These are phyloP conservation scores for Psylliodes chrysocephalus DNA, from an alignment of 2,888 invertebrate species.

Conservation along the genomic window DNA sequence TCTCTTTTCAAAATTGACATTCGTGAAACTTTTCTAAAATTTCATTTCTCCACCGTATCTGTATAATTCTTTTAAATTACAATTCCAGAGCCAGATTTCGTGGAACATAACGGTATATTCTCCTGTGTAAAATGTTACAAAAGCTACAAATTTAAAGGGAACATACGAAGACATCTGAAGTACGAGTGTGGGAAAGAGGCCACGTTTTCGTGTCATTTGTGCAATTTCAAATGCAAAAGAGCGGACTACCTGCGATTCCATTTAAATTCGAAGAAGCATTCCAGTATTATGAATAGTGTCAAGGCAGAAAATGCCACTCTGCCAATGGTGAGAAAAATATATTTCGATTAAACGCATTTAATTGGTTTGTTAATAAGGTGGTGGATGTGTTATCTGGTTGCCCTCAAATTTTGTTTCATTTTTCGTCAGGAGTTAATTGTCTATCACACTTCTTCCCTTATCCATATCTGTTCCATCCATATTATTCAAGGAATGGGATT, in stretches of 20 bases:
- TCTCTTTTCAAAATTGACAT: not conserved
- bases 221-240: slow-evolving; percentile 73
- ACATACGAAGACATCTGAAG: slow-evolving; percentile 69
- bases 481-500: too few species aligned
- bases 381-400: not conserved
- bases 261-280: slow-evolving; percentile 52
- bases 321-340: slow-evolving; percentile 4
- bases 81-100: slow-evolving; percentile 43
- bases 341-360: not conserved
- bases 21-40: not conserved
- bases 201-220: slow-evolving; percentile 72
- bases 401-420: too few species aligned
- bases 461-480: too few species aligned
- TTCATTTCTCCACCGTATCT: not conserved
- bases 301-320: not conserved
- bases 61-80: slow-evolving; percentile 15
- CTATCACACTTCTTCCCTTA: too few species aligned
- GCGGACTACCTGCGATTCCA: slow-evolving; percentile 67
- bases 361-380: not conserved
- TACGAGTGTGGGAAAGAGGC: slow-evolving; percentile 77
- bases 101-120: slow-evolving; percentile 50
- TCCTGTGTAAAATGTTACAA: slow-evolving; percentile 51
- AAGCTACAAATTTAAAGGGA: slow-evolving; percentile 54
- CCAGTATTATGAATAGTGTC: not conserved
- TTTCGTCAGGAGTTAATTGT: too few species aligned